These are phyloP conservation scores for Alces alces DNA, from an alignment of 2,113 vertebrate species.

Conservation along the genomic window DNA sequence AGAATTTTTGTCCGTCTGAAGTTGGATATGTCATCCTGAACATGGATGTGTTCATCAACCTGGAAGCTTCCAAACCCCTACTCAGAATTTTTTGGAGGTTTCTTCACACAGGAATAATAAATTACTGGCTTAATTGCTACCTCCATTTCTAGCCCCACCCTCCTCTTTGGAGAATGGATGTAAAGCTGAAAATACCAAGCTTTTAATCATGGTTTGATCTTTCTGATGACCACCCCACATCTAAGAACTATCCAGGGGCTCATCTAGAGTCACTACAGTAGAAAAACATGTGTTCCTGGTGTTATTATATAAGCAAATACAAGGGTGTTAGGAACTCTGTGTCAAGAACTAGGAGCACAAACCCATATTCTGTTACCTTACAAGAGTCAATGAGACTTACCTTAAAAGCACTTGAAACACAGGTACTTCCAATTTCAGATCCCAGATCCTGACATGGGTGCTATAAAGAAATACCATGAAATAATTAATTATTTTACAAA, in stretches of 20 bases:
- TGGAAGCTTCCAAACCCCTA: not conserved
- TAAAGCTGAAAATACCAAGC: not conserved
- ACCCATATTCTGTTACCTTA: not conserved
- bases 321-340: not conserved
- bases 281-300: not conserved
- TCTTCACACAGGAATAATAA: not conserved
- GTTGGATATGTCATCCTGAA: not conserved
- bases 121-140: not conserved
- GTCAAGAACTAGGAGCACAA: not conserved
- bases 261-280: not conserved
- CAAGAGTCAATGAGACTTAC: not conserved
- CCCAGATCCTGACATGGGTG: not conserved
- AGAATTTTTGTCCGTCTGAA: not conserved
- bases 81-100: not conserved
- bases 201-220: not conserved
- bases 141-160: not conserved
- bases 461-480: not conserved
- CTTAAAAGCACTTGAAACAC: not conserved
- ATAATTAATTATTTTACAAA: not conserved
- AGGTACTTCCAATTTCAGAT: not conserved
- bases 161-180: not conserved
- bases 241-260: not conserved
- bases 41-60: not conserved
- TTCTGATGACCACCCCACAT: not conserved
- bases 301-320: not conserved